phyloP scores from a whole-genome alignment of 2,113 vertebrate species.

The Erythrolamprus reginae region DNA sequence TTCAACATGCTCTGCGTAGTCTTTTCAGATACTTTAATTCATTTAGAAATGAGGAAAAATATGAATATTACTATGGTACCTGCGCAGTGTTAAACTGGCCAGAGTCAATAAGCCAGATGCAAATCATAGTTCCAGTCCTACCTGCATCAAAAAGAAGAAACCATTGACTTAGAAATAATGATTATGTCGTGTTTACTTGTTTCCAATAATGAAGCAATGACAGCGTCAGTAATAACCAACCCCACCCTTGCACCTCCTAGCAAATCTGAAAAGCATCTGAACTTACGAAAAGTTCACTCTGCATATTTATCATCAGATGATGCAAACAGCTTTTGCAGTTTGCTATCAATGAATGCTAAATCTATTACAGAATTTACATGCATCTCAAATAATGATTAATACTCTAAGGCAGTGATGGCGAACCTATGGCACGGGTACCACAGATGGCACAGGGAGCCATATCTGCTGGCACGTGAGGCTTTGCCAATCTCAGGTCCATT shows the following conservation, averaged over 20 bases:
- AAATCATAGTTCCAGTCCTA: slow-evolving; percentile 90
- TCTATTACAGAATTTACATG: neutral
- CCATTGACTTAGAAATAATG: neutral
- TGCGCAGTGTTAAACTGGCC: slow-evolving; percentile 84
- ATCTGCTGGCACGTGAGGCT: no score
- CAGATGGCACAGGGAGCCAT: no score
- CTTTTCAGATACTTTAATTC: neutral
- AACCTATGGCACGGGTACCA: no score
- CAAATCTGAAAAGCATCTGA: neutral
- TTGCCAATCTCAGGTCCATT: no score
- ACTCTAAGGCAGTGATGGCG: no score
- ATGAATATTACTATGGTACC: slow-evolving; percentile 62
- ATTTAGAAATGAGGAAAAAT: neutral
- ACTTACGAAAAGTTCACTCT: neutral
- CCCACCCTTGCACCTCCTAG: neutral
- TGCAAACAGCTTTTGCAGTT: neutral
- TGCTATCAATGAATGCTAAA: neutral
- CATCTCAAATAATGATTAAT: neutral
- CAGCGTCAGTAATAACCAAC: neutral
- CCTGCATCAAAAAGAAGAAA: slow-evolving; percentile 65
- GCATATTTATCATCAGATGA: neutral
- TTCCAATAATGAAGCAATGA: neutral
- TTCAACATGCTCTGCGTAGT: neutral
- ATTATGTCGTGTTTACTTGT: neutral
- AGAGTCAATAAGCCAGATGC: slow-evolving; percentile 85